Percentiles rank a stretch among this genome's conserved stretches.
phyloP scores from a whole-genome alignment of 1,140 invertebrate genomes.

The Metaphire vulgaris region DNA sequence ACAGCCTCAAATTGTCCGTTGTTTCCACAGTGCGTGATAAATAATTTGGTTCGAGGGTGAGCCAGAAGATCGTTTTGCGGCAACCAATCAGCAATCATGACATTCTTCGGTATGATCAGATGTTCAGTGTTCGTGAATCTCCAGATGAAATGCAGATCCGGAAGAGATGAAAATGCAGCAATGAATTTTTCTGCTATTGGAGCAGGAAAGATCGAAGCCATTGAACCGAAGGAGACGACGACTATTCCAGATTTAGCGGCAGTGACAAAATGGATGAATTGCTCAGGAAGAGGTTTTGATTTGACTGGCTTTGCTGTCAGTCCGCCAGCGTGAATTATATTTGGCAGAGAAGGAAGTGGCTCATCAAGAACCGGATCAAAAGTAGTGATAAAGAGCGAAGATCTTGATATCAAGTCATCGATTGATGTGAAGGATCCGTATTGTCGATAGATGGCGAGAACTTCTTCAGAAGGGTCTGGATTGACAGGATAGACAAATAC shows the following conservation, averaged over 20 bases:
- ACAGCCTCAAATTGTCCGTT: constrained; percentile 67
- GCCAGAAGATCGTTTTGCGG: constrained; percentile 73
- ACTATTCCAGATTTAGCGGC: not conserved
- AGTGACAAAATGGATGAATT: not conserved
- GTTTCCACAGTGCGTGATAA: constrained; percentile 68
- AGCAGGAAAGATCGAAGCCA: not conserved
- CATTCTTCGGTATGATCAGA: not conserved
- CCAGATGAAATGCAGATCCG: not conserved
- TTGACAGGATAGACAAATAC: too few species aligned
- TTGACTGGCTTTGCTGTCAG: constrained; percentile 4
- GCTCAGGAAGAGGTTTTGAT: not conserved
- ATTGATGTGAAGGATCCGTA: not conserved
- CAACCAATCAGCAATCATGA: constrained; percentile 53
- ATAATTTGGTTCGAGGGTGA: constrained; percentile 53
- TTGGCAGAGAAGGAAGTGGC: not conserved
- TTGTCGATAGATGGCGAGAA: constrained; percentile 4
- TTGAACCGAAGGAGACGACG: not conserved
- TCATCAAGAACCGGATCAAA: constrained; percentile 1
- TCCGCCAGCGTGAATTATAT: constrained; percentile 12
- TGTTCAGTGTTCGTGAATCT: not conserved
- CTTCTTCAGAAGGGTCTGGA: not conserved
- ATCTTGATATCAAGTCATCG: not conserved
- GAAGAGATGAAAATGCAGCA: not conserved
- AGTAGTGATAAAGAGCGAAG: not conserved
- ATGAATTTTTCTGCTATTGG: not conserved